phyloP scores from a whole-genome alignment of 53 echinoderm and acorn worm genomes.

The Henricia sp. region DNA sequence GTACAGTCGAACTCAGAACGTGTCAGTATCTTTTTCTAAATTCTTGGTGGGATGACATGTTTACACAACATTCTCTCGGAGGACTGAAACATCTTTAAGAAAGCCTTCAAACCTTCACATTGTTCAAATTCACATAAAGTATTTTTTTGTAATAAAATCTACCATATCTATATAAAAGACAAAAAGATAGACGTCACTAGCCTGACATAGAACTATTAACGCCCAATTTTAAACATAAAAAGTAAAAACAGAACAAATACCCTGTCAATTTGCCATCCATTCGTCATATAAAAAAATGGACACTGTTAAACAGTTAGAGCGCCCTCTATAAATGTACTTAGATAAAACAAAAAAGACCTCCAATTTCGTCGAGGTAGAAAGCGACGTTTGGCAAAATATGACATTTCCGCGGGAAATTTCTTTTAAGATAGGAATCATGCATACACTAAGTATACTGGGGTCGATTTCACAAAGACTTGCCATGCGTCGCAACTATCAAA shows the following conservation, averaged over 20 bases:
- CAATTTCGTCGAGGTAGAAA: slow-evolving; percentile 40
- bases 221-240: slow-evolving; percentile 45
- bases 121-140: slow-evolving; percentile 4
- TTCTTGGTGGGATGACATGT: no score
- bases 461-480: no score
- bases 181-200: slow-evolving; percentile 25
- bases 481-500: no score
- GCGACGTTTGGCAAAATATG: slow-evolving; percentile 26
- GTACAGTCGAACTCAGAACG: slow-evolving; percentile 23
- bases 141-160: slow-evolving; percentile 8
- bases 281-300: no score
- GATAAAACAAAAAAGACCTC: background rate
- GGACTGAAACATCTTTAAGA: no score
- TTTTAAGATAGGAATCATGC: slow-evolving; percentile 16
- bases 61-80: no score
- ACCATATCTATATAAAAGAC: slow-evolving; percentile 36
- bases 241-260: slow-evolving; percentile 10
- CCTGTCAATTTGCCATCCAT: no score
- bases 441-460: no score
- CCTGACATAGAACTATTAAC: no score
- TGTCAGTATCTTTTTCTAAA: slow-evolving; percentile 19
- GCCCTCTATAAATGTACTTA: slow-evolving; percentile 57
- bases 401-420: background rate
- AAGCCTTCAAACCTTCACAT: slow-evolving; percentile 24
- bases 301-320: slow-evolving; percentile 17